These are phyloP conservation scores for Probaryconus sp. DNA, from an alignment of 1,140 invertebrate species.

Conservation along the genomic window DNA sequence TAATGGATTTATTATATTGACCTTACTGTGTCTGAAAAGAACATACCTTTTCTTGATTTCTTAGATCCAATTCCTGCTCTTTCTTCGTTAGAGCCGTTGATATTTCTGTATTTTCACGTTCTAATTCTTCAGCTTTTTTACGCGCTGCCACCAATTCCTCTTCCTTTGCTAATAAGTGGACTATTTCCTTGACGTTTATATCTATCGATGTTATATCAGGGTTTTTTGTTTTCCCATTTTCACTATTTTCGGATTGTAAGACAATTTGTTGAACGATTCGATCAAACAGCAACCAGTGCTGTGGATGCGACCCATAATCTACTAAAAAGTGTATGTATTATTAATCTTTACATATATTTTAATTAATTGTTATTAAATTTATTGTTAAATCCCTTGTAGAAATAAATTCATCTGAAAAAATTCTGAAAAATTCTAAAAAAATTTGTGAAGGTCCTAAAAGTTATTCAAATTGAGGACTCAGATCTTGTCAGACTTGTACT, in stretches of 20 bases:
- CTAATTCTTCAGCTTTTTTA: constrained; percentile 91
- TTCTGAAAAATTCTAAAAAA: too few species aligned
- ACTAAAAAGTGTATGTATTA: constrained; percentile 75
- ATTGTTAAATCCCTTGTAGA: too few species aligned
- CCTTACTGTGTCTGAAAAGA: too few species aligned
- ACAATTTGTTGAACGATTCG: constrained; percentile 97
- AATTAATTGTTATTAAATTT: too few species aligned
- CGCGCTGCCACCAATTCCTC: constrained; percentile 93
- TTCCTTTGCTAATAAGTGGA: constrained; percentile 94
- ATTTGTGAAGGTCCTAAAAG: background rate
- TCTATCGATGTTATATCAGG: constrained; percentile 90
- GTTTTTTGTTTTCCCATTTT: constrained; percentile 82
- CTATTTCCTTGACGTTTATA: constrained; percentile 94
- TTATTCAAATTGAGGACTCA: too few species aligned
- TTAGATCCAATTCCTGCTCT: constrained; percentile 94
- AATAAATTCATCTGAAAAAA: too few species aligned
- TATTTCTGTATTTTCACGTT: constrained; percentile 93
- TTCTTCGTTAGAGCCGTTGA: constrained; percentile 92
- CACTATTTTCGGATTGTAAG: constrained; percentile 86
- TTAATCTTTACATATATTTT: too few species aligned
- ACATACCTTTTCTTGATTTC: constrained; percentile 89
- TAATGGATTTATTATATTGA: too few species aligned
- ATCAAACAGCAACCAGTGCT: constrained; percentile 96
- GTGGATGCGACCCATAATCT: constrained; percentile 89
- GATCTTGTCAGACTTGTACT: too few species aligned